Conservation (phyloP, 2,113 vertebrate genomes). For the Nothoprocta pentlandii region DNA sequence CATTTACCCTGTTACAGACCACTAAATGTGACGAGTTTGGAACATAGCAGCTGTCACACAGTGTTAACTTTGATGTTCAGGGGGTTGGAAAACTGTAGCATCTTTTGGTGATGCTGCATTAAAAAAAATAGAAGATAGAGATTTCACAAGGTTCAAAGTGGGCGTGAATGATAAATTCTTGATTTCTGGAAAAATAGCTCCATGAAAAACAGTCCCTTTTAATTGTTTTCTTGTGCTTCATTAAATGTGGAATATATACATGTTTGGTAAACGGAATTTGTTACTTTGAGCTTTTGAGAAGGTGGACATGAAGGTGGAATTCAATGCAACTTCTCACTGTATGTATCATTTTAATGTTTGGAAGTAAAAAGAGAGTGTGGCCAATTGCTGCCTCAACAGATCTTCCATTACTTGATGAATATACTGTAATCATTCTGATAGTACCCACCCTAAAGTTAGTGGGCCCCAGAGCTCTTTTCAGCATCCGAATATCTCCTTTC, state of each 20-base stretch:
- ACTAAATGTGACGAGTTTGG: slow-evolving; percentile 75
- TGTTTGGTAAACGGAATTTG: neutral
- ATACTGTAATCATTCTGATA: neutral
- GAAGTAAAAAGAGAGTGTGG: neutral
- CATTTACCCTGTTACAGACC: slow-evolving; percentile 80
- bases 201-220: neutral
- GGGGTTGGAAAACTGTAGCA: slow-evolving; percentile 58
- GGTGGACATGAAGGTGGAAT: neutral
- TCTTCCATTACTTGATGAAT: neutral
- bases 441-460: neutral
- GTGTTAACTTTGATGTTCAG: slow-evolving; percentile 73
- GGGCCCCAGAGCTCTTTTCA: neutral
- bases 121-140: slow-evolving; percentile 42
- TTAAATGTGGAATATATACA: neutral
- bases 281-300: neutral
- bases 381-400: neutral
- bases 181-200: neutral
- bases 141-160: slow-evolving; percentile 3
- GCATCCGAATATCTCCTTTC: neutral
- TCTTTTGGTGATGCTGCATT: slow-evolving; percentile 21
- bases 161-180: neutral
- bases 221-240: neutral
- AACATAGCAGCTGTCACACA: slow-evolving; percentile 77
- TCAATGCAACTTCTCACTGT: neutral
- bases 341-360: neutral